A percentile compares a stretch with the other conserved stretches of the same genome.
Evolutionary conservation across 92 coral and sea anemone species (phyloP).

Genomic region (Anthopleura xanthogrammica): DNA sequence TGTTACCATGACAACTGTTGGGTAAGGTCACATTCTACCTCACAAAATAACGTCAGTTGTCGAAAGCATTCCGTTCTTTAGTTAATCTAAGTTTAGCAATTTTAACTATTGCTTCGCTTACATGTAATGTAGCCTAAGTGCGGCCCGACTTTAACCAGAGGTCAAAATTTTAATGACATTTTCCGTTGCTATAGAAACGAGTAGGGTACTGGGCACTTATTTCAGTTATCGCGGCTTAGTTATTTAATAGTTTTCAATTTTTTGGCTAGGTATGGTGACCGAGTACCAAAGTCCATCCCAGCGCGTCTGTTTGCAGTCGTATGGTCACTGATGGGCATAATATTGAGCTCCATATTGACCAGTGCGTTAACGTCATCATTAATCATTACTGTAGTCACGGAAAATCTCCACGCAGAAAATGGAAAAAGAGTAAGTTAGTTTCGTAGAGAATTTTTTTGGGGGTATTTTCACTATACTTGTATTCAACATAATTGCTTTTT

Average conservation of each 20-base stretch:
- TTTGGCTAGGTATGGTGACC: conserved; percentile 53
- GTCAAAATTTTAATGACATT: no score
- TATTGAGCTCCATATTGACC: conserved; percentile 48
- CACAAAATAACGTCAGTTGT: no score
- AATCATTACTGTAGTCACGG: conserved; percentile 26
- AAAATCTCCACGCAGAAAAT: conserved; percentile 10
- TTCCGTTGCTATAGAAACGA: no score
- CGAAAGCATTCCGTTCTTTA: no score
- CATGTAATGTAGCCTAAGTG: no score
- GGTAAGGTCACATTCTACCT: conserved; percentile 38
- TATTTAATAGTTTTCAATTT: neutral
- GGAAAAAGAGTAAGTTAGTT: conserved; percentile 14
- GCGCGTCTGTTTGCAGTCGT: conserved; percentile 46
- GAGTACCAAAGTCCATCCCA: conserved; percentile 46
- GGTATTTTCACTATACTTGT: no score
- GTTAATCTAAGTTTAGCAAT: no score
- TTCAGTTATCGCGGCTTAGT: no score
- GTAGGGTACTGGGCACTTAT: no score
- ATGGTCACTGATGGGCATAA: conserved; percentile 57
- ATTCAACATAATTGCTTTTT: no score
- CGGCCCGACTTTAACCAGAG: no score
- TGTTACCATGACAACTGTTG: conserved; percentile 86
- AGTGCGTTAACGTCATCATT: conserved; percentile 52
- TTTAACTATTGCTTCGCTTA: no score
- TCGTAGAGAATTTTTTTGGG: neutral